These are phyloP conservation scores for Thera obeliscata DNA, from an alignment of 2,888 invertebrate species.

Conservation along the genomic window DNA sequence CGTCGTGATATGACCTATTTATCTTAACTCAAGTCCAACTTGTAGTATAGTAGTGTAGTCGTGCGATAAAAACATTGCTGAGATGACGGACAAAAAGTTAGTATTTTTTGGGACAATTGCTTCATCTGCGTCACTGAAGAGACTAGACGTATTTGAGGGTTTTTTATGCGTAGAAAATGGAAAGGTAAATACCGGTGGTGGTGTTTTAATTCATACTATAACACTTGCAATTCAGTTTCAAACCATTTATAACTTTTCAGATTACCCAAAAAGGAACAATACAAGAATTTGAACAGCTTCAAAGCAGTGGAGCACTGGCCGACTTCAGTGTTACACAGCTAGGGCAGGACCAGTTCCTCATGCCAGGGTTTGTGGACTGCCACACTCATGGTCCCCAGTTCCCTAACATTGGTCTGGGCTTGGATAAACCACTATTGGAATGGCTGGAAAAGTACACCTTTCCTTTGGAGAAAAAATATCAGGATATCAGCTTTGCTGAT, in stretches of 20 bases:
- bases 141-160: conserved; percentile 72
- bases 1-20: conserved; percentile 3
- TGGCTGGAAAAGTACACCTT: conserved; percentile 95
- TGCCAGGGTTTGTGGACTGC: conserved; percentile 95
- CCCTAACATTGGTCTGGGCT: conserved; percentile 92
- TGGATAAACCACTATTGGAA: conserved; percentile 91
- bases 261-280: conserved; percentile 58
- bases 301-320: conserved; percentile 46
- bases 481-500: conserved; percentile 87
- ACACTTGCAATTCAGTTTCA: neutral
- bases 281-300: conserved; percentile 51
- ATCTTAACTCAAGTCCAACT: neutral
- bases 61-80: conserved; percentile 12
- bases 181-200: conserved; percentile 71
- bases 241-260: conserved; percentile 47
- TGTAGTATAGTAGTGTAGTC: conserved; percentile 1
- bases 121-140: conserved; percentile 54
- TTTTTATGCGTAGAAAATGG: conserved; percentile 84
- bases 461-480: conserved; percentile 90
- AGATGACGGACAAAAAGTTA: conserved; percentile 57
- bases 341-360: conserved; percentile 86
- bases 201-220: no score
- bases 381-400: conserved; percentile 96
- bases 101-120: conserved; percentile 65
- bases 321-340: conserved; percentile 54